Base-by-base conservation (phyloP, 2,113 vertebrate species). In the Forbesichthys agassizii region DNA sequence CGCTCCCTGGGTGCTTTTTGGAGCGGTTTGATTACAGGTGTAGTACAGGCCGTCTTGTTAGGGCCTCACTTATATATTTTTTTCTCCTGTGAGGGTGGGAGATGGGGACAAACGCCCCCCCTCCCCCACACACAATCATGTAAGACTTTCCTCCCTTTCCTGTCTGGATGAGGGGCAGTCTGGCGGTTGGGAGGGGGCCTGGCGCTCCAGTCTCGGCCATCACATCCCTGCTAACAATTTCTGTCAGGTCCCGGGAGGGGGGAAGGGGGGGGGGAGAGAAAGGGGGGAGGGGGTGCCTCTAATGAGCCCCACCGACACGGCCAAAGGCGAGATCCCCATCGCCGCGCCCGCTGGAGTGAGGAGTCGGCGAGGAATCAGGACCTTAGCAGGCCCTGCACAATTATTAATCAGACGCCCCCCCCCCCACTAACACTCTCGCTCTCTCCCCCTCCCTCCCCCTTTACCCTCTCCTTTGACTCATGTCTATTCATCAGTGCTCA, bases 241-340 rank as follows among this genome's bases (percentile, higher is more conserved):
- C 94, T 96, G 80, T 92, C 94, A 88, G 74, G 85, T 95, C 96
- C 95, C 94, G 75, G 72, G 95, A 94, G 20, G 20, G 20, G 20
- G 20, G 20, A 2, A 20, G 20, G 20, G 20, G 20, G 20, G 20
- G n/a, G n/a, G n/a, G n/a, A n/a, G n/a, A n/a, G n/a, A n/a, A 20
- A 2, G 20, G 2, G 20, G 20, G 27, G 27, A 2, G 27, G 27
- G 27, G 96, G 93, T 88, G 88, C 86, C 91, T 42, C 93, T 98
- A 98, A 98, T 96, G 95, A 98, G 94, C 92, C 94, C 95, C 94
- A 94, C 91, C 88, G 95, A 96, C 93, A 96, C 94, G 94, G 95
- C 95, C 94, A 91, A 94, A 93, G 95, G 94, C 96, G 88, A 96
- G 92, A 93, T 90, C 92, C 90, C 89, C 83, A 92, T 42, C 88